A percentile compares a stretch with the other conserved stretches of the same genome.
Conservation (phyloP, 2,888 invertebrate species). For the Melieria crassipennis region DNA sequence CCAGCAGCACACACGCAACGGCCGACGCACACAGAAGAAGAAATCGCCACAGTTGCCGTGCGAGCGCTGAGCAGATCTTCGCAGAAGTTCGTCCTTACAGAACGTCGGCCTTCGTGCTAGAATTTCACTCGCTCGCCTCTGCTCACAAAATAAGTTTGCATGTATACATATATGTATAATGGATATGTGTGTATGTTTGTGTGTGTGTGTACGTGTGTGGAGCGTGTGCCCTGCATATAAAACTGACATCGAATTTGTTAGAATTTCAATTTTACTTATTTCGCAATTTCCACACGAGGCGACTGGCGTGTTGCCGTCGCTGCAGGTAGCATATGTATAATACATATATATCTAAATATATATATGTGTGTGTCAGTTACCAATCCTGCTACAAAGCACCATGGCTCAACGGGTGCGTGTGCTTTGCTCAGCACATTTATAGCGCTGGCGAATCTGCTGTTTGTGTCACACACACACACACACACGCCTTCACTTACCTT, state of each 20-base stretch:
- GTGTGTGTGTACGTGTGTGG: background rate
- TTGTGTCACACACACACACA: too few species aligned
- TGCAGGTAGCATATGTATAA: too few species aligned
- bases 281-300: constrained; percentile 12
- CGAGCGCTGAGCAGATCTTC: background rate
- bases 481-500: too few species aligned
- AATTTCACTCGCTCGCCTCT: background rate
- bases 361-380: too few species aligned
- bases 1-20: background rate
- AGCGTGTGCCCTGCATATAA: background rate
- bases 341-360: too few species aligned
- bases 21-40: background rate
- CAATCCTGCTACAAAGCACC: too few species aligned
- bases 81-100: background rate
- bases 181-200: background rate
- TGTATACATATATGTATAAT: background rate
- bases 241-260: constrained; percentile 29
- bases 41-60: constrained; percentile 22
- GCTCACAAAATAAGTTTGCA: background rate
- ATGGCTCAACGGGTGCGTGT: too few species aligned
- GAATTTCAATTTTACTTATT: constrained; percentile 30
- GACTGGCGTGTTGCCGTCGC: background rate
- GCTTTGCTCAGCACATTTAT: too few species aligned
- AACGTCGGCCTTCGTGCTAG: background rate
- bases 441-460: too few species aligned